phyloP scores from a whole-genome alignment of 2,888 invertebrate genomes.

The Stratiomys singularior region DNA sequence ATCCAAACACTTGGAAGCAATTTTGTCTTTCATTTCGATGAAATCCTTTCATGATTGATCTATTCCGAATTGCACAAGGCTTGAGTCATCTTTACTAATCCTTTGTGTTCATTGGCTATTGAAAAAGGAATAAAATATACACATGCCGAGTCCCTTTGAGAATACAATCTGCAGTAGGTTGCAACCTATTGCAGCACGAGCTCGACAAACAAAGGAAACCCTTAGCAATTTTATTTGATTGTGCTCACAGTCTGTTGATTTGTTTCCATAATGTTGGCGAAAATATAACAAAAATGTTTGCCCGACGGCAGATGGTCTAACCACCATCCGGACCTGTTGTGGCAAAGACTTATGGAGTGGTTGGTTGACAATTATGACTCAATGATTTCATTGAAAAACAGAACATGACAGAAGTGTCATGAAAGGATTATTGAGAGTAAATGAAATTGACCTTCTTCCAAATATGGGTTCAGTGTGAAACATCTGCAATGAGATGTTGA shows the following conservation, averaged over 20 bases:
- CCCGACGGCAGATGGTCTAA: conserved; percentile 16
- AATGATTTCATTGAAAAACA: conserved; percentile 30
- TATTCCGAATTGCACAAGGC: conserved; percentile 10
- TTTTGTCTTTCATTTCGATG: not conserved
- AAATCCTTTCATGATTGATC: not conserved
- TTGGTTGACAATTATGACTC: conserved; percentile 30
- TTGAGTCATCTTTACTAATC: conserved; percentile 27
- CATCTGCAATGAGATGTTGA: conserved; percentile 29
- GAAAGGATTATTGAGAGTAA: conserved; percentile 37
- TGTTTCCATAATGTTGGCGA: conserved; percentile 38
- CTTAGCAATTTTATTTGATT: conserved; percentile 11
- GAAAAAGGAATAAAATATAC: conserved; percentile 7
- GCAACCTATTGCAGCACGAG: conserved; percentile 33
- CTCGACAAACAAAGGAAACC: conserved; percentile 30
- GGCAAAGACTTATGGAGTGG: not conserved
- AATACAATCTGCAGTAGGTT: conserved; percentile 3
- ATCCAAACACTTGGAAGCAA: conserved; percentile 16
- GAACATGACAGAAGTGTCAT: conserved; percentile 25
- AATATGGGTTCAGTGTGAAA: not conserved
- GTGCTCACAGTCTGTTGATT: not conserved
- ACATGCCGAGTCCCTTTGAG: conserved; percentile 8
- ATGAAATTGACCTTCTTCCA: not conserved
- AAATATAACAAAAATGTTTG: not conserved
- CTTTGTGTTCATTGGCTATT: conserved; percentile 28
- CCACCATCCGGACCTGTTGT: not conserved